Evolutionary conservation across 2,113 vertebrate genomes (phyloP).

Genomic region (Onychostoma macrolepis): DNA sequence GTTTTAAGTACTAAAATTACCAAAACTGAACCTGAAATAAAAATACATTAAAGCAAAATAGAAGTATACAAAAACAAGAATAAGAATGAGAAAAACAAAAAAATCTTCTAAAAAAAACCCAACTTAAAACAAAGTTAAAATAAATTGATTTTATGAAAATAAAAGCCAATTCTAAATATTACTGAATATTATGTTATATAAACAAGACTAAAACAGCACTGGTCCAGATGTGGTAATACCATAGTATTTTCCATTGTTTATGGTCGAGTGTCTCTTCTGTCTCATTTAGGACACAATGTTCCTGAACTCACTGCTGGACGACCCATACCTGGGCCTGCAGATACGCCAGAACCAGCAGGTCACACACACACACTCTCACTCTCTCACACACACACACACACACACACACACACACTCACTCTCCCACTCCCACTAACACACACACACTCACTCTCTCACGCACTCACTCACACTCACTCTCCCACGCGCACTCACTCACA

Average conservation of each 20-base stretch:
- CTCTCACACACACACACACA: neutral
- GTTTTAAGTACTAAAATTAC: too few relatives aligned
- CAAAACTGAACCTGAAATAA: too few relatives aligned
- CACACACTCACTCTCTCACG: neutral
- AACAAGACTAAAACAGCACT: neutral
- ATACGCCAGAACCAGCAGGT: slow-evolving; percentile 77
- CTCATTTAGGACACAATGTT: slow-evolving; percentile 69
- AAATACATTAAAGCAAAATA: too few relatives aligned
- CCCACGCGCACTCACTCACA: too few relatives aligned
- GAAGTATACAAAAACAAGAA: too few relatives aligned
- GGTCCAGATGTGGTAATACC: neutral
- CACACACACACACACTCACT: neutral
- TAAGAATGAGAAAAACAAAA: too few relatives aligned
- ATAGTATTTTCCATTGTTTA: too few relatives aligned
- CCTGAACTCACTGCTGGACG: slow-evolving; percentile 78
- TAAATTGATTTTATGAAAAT: too few relatives aligned
- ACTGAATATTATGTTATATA: too few relatives aligned
- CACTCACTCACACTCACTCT: neutral
- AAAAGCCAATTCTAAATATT: too few relatives aligned
- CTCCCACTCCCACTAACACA: neutral
- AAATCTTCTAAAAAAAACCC: too few relatives aligned
- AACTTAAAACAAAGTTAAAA: too few relatives aligned
- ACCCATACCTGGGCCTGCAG: slow-evolving; percentile 73
- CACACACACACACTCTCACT: slow-evolving; percentile 22
- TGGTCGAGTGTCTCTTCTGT: neutral